phyloP scores from a whole-genome alignment of 2,113 vertebrate species.

The Rhea americana region DNA sequence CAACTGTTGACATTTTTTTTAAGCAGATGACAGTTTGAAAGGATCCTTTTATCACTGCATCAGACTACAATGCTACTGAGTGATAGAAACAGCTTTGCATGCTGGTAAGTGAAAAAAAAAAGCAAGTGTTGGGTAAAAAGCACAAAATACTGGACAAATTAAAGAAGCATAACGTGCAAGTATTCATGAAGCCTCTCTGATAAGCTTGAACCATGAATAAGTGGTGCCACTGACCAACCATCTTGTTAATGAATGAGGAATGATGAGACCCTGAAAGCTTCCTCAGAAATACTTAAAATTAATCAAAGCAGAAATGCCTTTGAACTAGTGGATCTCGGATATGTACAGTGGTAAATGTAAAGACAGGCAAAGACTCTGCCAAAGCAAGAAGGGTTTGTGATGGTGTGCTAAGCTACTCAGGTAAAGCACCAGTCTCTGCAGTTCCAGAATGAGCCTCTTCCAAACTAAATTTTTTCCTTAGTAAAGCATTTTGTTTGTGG shows the following conservation, averaged over 20 bases:
- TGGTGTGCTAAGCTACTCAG: neutral
- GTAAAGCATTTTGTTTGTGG: neutral
- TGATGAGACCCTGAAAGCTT: neutral
- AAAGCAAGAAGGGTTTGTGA: neutral
- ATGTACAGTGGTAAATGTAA: neutral
- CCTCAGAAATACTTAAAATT: neutral
- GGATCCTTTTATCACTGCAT: slow-evolving; percentile 27
- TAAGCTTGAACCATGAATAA: neutral
- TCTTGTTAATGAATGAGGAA: neutral
- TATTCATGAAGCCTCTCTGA: neutral
- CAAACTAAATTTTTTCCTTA: neutral
- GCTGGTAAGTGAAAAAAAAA: neutral
- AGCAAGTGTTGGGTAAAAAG: neutral
- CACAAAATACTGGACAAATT: slow-evolving; percentile 7
- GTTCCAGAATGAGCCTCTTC: neutral
- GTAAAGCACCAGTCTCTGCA: neutral
- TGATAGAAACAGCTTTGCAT: slow-evolving; percentile 27
- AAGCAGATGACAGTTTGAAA: slow-evolving; percentile 58
- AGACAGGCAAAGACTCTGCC: neutral
- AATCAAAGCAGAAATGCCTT: neutral
- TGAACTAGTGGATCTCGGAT: neutral
- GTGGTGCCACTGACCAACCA: neutral
- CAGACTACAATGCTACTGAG: slow-evolving; percentile 15
- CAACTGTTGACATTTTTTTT: slow-evolving; percentile 60
- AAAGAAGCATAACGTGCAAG: neutral